Conservation (phyloP, 2,797 vertebrate genomes). For the Scleropages formosus region DNA sequence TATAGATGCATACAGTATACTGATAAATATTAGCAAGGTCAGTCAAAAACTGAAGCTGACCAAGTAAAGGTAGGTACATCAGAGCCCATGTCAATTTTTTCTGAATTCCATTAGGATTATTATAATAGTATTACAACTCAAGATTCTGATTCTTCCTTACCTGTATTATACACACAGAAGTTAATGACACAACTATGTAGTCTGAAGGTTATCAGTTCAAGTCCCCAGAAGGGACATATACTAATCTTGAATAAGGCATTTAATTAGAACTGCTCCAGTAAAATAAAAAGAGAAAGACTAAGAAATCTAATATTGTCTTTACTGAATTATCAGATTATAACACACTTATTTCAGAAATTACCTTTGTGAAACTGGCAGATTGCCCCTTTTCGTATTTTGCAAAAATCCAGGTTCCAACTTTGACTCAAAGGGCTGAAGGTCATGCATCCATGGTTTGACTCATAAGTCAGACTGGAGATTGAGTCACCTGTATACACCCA, state of each 20-base stretch:
- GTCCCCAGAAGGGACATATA: too few species aligned
- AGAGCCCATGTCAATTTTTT: too few species aligned
- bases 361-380: slow-evolving; percentile 71
- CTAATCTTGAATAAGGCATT: too few species aligned
- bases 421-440: slow-evolving; percentile 58
- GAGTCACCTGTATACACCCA: slow-evolving; percentile 32
- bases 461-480: slow-evolving; percentile 34
- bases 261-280: too few species aligned
- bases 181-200: too few species aligned
- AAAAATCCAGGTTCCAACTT: slow-evolving; percentile 39
- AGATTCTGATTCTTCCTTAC: too few species aligned
- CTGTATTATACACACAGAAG: too few species aligned
- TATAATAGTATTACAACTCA: too few species aligned
- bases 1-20: neutral
- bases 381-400: slow-evolving; percentile 53
- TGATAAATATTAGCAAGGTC: slow-evolving; percentile 1
- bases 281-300: neutral
- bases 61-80: too few species aligned
- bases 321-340: too few species aligned
- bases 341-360: slow-evolving; percentile 33
- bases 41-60: neutral
- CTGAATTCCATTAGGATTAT: too few species aligned
- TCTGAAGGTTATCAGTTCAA: too few species aligned
- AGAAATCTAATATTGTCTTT: neutral
- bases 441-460: slow-evolving; percentile 49